Percentiles rank a stretch among this genome's conserved stretches.
phyloP scores from a whole-genome alignment of 2,113 vertebrate species.

The Arvicanthis niloticus region DNA sequence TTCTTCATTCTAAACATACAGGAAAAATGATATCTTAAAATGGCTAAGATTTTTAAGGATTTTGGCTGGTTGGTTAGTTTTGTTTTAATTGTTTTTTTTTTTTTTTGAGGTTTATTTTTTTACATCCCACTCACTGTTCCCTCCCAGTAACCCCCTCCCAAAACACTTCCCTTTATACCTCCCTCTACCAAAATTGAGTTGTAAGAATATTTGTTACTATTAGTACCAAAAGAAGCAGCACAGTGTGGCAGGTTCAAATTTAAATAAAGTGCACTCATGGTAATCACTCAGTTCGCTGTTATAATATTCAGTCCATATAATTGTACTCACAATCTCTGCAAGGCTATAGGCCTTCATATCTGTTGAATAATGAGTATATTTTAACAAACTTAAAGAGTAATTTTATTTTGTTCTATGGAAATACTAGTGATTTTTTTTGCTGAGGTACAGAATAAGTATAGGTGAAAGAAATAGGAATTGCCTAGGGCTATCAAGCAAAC shows the following conservation, averaged over 20 bases:
- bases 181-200: not conserved
- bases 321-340: not conserved
- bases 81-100: not conserved
- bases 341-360: not conserved
- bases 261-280: constrained; percentile 49
- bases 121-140: no score
- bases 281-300: not conserved
- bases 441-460: not conserved
- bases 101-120: no score
- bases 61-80: not conserved
- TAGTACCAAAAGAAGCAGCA: constrained; percentile 6
- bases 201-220: not conserved
- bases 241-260: not conserved
- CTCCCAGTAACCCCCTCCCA: no score
- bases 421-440: not conserved
- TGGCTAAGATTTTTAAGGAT: not conserved
- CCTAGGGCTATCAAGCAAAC: not conserved
- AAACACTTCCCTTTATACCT: no score
- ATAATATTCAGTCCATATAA: not conserved
- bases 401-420: constrained; percentile 21
- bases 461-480: not conserved
- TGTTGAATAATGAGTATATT: constrained; percentile 22
- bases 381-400: constrained; percentile 7
- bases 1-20: not conserved
- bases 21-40: constrained; percentile 4